Evolutionary conservation across 2,797 vertebrate species (phyloP).

Genomic region (Trachops cirrhosus): DNA sequence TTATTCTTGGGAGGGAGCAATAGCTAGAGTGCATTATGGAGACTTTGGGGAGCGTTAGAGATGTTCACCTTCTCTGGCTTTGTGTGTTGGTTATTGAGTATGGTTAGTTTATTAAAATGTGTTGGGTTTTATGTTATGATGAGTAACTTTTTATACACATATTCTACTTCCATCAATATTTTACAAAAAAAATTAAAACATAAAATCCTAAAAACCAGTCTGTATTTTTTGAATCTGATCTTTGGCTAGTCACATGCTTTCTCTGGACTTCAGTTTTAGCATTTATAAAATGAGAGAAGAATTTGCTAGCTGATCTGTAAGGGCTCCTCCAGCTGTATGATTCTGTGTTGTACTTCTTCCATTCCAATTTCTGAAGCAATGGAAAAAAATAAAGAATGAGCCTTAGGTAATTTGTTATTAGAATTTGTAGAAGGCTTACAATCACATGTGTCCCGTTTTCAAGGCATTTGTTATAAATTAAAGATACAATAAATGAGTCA

Average conservation of each 20-base stretch:
- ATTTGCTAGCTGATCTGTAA: background rate
- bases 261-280: background rate
- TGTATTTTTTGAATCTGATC: background rate
- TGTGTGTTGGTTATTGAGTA: background rate
- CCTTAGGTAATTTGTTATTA: background rate
- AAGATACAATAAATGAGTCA: constrained; percentile 17
- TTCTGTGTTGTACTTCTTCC: background rate
- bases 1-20: background rate
- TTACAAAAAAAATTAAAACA: background rate
- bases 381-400: background rate
- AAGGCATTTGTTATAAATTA: constrained; percentile 38
- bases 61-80: background rate
- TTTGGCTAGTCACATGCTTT: background rate
- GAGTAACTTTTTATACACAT: background rate
- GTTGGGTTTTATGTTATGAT: background rate
- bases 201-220: background rate
- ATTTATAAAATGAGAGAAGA: background rate
- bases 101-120: background rate
- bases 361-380: background rate
- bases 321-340: background rate
- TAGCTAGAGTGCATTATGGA: background rate
- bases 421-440: constrained; percentile 1
- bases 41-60: background rate
- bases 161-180: background rate
- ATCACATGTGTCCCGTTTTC: background rate